Conservation (phyloP, 2,888 invertebrate species). For the Cosmia pyralina region DNA sequence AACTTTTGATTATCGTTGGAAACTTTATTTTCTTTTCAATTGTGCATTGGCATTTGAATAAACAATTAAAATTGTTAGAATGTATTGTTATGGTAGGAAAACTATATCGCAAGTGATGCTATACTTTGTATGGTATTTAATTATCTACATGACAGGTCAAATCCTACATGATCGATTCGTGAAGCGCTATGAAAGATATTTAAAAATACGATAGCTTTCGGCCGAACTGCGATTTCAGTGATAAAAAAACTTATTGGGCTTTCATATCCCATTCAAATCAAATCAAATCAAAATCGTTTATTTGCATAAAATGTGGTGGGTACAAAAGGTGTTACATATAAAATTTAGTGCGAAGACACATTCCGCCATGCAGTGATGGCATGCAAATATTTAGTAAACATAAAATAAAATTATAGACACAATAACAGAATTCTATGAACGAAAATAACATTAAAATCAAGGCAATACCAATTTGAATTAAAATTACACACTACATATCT, state of each 20-base stretch:
- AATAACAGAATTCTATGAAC: too few relatives aligned
- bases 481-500: too few relatives aligned
- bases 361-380: too few relatives aligned
- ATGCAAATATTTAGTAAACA: too few relatives aligned
- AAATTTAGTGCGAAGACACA: too few relatives aligned
- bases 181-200: conserved; percentile 27
- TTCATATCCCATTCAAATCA: conserved; percentile 23
- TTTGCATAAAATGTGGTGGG: too few relatives aligned
- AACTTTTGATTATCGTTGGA: conserved; percentile 22
- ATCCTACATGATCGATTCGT: conserved; percentile 33
- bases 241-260: conserved; percentile 43
- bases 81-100: background rate
- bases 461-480: too few relatives aligned
- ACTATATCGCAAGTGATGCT: background rate
- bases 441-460: too few relatives aligned
- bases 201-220: conserved; percentile 27
- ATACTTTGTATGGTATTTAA: background rate
- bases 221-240: conserved; percentile 11
- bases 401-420: too few relatives aligned
- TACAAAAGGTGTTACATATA: too few relatives aligned
- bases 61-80: background rate
- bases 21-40: conserved; percentile 22
- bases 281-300: too few relatives aligned
- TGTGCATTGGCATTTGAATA: conserved; percentile 13
- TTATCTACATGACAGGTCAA: background rate